These are phyloP conservation scores for Echinometra lucunter DNA, from an alignment of 53 echinoderm and acorn worm species.

Conservation along the genomic window DNA sequence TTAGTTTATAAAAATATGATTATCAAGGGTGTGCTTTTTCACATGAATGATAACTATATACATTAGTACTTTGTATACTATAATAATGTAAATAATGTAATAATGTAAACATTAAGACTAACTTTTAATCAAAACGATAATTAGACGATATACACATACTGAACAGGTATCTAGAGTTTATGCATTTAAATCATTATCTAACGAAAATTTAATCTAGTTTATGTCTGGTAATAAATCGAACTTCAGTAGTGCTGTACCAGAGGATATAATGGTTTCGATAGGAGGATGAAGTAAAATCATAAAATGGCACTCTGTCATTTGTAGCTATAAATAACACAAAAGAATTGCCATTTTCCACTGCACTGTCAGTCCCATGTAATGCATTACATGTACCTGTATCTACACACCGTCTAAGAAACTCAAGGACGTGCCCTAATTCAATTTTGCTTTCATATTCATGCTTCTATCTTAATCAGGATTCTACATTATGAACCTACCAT, in stretches of 20 bases:
- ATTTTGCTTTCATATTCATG: not conserved
- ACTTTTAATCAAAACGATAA: not conserved
- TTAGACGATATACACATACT: not conserved
- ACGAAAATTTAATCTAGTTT: not conserved
- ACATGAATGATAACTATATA: not conserved
- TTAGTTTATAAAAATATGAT: not conserved
- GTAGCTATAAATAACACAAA: slow-evolving; percentile 20
- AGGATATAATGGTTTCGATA: too few species aligned
- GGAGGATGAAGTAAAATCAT: too few species aligned
- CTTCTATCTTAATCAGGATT: not conserved
- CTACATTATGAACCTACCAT: not conserved
- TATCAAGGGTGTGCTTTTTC: not conserved
- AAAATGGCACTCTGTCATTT: not conserved
- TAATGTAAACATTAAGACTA: not conserved
- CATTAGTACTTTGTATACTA: too few species aligned
- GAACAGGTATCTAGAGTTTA: not conserved
- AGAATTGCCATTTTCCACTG: not conserved
- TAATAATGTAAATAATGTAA: too few species aligned
- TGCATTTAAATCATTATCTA: not conserved
- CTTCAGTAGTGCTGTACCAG: not conserved
- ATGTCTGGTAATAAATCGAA: not conserved
- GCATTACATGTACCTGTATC: not conserved
- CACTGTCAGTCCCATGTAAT: not conserved
- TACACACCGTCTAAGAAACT: not conserved
- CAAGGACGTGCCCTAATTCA: not conserved